A percentile compares a stretch with the other conserved stretches of the same genome.
Evolutionary conservation across 64 coral and sea anemone genomes (phyloP).

Genomic region (Stylophora pistillata): DNA sequence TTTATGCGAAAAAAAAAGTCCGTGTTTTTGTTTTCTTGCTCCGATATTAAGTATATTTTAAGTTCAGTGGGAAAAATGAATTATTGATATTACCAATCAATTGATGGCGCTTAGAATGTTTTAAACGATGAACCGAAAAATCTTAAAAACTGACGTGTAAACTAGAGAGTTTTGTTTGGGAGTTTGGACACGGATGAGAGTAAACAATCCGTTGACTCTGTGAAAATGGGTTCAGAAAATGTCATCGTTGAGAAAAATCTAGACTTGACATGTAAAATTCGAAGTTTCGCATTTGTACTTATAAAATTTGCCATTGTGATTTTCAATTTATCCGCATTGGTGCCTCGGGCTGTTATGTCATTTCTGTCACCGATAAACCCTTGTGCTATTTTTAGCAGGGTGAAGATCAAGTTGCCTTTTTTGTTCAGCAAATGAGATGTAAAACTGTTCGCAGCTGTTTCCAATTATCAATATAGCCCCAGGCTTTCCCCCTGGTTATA

Average conservation of each 20-base stretch:
- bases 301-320: no score
- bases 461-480: background rate
- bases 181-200: background rate
- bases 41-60: background rate
- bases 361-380: no score
- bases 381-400: background rate
- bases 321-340: no score
- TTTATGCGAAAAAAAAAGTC: background rate
- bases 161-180: background rate
- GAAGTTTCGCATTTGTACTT: no score
- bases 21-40: background rate
- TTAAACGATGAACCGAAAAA: background rate
- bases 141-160: background rate
- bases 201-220: no score
- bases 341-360: no score
- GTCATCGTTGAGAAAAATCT: no score
- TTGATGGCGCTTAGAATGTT: background rate
- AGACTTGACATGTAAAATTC: no score
- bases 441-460: background rate
- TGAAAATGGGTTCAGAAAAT: no score
- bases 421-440: background rate
- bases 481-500: background rate
- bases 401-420: background rate
- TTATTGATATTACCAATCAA: constrained; percentile 17
- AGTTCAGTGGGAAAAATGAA: background rate